These are phyloP conservation scores for Gadus macrocephalus DNA, from an alignment of 2,113 vertebrate species.

Conservation along the genomic window DNA sequence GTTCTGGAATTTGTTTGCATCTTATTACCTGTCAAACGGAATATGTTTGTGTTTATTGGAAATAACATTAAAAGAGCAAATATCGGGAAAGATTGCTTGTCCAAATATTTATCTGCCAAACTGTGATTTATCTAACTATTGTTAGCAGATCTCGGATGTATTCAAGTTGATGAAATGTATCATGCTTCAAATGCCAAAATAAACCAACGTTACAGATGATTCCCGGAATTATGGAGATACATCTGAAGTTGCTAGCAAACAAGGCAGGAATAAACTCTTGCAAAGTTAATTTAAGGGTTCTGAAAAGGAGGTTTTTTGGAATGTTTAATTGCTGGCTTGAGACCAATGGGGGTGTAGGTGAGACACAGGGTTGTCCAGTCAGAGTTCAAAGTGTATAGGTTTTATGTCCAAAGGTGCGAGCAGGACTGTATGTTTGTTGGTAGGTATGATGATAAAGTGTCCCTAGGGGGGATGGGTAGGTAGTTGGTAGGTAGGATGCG, in stretches of 20 bases:
- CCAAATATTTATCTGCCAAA: constrained; percentile 18
- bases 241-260: constrained; percentile 42
- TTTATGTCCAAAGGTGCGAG: no score
- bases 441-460: no score
- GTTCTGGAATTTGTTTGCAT: constrained; percentile 3
- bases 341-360: no score
- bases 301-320: no score
- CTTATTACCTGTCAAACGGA: not conserved
- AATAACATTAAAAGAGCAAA: constrained; percentile 19
- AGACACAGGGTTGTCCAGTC: no score
- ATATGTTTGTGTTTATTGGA: constrained; percentile 5
- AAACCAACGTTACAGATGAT: constrained; percentile 30
- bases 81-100: constrained; percentile 26
- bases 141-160: not conserved
- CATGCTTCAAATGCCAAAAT: constrained; percentile 28
- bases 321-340: no score
- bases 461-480: no score
- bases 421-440: no score
- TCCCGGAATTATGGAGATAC: constrained; percentile 20
- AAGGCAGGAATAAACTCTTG: constrained; percentile 20
- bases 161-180: constrained; percentile 16
- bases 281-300: not conserved
- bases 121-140: constrained; percentile 8
- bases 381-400: no score
- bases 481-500: no score